Base-by-base conservation (phyloP, 2,888 invertebrate species). In the Dexiosoma caninum region DNA sequence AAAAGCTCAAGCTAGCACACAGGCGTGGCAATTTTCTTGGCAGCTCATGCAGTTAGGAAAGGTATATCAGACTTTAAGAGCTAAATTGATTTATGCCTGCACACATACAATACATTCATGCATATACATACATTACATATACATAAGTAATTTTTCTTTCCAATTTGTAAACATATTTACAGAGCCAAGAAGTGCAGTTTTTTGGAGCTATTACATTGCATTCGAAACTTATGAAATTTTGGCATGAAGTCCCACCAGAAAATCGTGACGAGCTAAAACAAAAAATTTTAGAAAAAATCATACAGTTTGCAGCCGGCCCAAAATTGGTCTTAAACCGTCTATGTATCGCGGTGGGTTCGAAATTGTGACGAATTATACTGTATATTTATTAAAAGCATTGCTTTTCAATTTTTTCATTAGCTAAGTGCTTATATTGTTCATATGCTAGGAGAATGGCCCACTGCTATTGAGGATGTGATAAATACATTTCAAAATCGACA, bases 11-110 rank as follows among this genome's bases (percentile, higher is more conserved):
- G 92, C 94, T 83, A 96, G 96, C 23, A 93, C 94, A 1, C 95
- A 96, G 89, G 97, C 98, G 32, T 98, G 98, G 98, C 94, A 94
- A 85, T 97, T 97, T 89, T 94, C 96, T 6, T 98, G 98, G 97
- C 94, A 96, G 82, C 92, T 98, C 30, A 92, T 98, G 84, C 93
- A 94, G 87, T 93, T 95, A 8, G 93, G 93, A 84, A 95, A 96
- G 92, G 97, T 97, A 67, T 30, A 44, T 55, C 19, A 51, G 7
- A 37, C 46, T 16, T 46, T 44, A 51, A 40, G 7, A 12, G 27
- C 32, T 1, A 32, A 5, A 27, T 27, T 6, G 27, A 6, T 27
- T 27, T 27, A 5, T 27, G n/a, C n/a, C n/a, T 27, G 6, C 6
- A 27, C 27, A 27, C 27, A 5, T 27, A 27, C 27, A 27, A n/a